Conservation (phyloP, 1,140 invertebrate genomes). For the Drosophila mauritiana region DNA sequence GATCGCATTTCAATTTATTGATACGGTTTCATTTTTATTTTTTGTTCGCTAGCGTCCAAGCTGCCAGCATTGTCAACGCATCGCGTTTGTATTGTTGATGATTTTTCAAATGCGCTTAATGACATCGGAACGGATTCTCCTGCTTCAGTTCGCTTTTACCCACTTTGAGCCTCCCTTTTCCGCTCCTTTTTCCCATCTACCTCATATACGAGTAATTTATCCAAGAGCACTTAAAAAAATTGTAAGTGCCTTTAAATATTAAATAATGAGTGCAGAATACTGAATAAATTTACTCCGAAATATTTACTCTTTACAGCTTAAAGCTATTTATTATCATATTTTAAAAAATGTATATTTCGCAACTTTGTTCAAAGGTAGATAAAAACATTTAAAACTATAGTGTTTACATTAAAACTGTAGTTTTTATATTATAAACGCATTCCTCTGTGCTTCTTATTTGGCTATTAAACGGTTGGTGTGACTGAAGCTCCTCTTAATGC, state of each 20-base stretch:
- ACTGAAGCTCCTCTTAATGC: slow-evolving; percentile 75
- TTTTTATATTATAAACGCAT: not conserved
- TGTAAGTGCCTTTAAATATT: not conserved
- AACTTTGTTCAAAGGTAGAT: too few species aligned
- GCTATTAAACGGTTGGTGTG: slow-evolving; percentile 50
- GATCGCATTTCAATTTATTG: slow-evolving; percentile 81
- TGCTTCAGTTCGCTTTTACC: not conserved
- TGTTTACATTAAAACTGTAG: too few species aligned
- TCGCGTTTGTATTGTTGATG: slow-evolving; percentile 66
- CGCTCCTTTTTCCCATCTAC: slow-evolving; percentile 4
- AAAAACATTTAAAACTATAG: too few species aligned
- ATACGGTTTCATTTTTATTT: slow-evolving; percentile 56
- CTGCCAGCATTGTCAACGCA: slow-evolving; percentile 51
- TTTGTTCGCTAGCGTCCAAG: slow-evolving; percentile 47
- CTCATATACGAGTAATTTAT: not conserved
- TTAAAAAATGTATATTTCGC: not conserved
- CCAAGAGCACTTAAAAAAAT: not conserved
- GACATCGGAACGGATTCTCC: slow-evolving; percentile 42
- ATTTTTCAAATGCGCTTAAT: slow-evolving; percentile 83
- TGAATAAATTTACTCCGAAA: not conserved
- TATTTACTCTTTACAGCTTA: too few species aligned
- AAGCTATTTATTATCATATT: not conserved
- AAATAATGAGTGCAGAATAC: not conserved
- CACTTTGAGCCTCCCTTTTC: not conserved
- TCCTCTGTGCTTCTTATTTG: slow-evolving; percentile 11